Evolutionary conservation across 2,797 vertebrate species (phyloP).

Genomic region (Tiaroga cobitis): DNA sequence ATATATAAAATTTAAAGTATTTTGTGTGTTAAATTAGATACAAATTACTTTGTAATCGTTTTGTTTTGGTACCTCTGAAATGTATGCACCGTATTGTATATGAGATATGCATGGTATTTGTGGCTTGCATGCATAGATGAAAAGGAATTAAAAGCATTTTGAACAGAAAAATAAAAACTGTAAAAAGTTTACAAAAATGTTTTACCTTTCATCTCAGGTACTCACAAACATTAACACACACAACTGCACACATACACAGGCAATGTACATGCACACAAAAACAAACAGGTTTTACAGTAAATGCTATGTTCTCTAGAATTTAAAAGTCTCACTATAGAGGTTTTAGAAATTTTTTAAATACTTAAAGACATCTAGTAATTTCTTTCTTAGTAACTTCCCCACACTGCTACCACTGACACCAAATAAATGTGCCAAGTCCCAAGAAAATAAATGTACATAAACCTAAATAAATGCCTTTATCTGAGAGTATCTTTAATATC

Average conservation of each 20-base stretch:
- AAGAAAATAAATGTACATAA: conserved; percentile 5
- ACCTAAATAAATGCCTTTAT: not conserved
- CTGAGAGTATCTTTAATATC: not conserved
- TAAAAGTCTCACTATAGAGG: not conserved
- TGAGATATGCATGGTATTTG: not conserved
- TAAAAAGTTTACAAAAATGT: not conserved
- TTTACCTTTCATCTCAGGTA: no score
- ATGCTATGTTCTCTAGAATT: not conserved
- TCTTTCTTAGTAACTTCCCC: not conserved
- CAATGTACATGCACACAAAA: not conserved
- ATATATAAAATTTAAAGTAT: not conserved
- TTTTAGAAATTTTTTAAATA: not conserved
- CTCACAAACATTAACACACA: not conserved
- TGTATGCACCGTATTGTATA: not conserved
- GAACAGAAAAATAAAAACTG: not conserved
- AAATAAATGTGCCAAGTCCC: not conserved
- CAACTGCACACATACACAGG: not conserved
- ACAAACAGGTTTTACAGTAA: not conserved
- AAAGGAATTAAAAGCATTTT: not conserved
- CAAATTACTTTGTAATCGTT: not conserved
- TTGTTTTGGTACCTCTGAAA: not conserved
- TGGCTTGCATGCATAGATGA: not conserved
- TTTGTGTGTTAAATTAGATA: not conserved
- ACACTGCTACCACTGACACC: not conserved
- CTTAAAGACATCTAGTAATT: not conserved